Percentiles rank a stretch among this genome's conserved stretches.
Evolutionary conservation across 2,113 vertebrate species (phyloP).

Genomic region (Gymnorhina tibicen): DNA sequence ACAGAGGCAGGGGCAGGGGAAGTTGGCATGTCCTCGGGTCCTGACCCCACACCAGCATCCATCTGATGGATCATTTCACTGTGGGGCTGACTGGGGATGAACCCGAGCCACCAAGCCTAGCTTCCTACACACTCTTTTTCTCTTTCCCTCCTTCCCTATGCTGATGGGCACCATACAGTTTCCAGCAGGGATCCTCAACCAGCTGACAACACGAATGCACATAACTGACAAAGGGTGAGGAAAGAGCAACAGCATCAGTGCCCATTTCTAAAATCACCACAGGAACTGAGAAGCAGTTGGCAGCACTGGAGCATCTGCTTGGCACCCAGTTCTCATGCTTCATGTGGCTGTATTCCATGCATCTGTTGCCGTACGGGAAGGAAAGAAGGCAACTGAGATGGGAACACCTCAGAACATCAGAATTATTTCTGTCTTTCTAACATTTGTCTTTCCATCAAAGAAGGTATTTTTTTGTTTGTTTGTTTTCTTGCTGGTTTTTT

Average conservation of each 20-base stretch:
- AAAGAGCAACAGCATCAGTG: not conserved
- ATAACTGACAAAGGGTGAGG: not conserved
- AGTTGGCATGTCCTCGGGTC: fast-evolving
- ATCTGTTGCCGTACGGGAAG: fast-evolving
- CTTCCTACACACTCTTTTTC: not conserved
- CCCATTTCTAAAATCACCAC: not conserved
- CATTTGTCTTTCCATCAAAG: not conserved
- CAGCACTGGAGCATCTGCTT: not conserved
- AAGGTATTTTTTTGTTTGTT: fast-evolving
- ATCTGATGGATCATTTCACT: not conserved
- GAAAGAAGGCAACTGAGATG: not conserved
- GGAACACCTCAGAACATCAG: fast-evolving
- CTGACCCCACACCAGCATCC: not conserved
- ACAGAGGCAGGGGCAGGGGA: not conserved
- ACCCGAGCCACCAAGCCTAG: fast-evolving
- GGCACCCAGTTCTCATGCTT: not conserved
- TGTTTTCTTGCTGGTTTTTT: not conserved
- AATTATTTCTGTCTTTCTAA: not conserved
- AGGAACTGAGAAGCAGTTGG: not conserved
- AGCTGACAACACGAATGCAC: fast-evolving
- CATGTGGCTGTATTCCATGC: fast-evolving
- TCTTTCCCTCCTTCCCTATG: not conserved
- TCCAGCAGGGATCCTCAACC: fast-evolving
- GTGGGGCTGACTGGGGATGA: not conserved
- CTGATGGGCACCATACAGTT: not conserved